Base-by-base conservation (phyloP, 2,888 invertebrate species). In the Bimastos eiseni region DNA sequence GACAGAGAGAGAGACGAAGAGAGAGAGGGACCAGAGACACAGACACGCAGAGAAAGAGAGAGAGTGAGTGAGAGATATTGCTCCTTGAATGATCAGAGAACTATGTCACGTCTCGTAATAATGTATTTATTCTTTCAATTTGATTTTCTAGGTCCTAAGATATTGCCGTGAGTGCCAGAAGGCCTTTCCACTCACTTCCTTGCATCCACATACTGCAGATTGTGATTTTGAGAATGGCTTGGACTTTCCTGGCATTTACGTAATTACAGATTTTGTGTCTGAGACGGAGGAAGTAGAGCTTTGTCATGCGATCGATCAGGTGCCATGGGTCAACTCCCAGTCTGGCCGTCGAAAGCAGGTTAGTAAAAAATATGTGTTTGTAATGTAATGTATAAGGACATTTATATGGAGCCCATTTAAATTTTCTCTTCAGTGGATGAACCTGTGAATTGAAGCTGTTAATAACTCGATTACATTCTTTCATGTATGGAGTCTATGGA, bases 311-410 rank as follows among this genome's bases (percentile, higher is more conserved):
- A 96, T 99, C 24, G 98, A 99, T 94, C 95, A 96, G 91, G 96
- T 97, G 92, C 97, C 97, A 0, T 99, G 99, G 99, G 97, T 97
- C 93, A 96, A 96, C 83, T 99, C 99, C 0, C 99, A 99, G 95
- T 99, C 98, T 95, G 99, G 99, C 0, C 96, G 99, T 90, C 96
- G 98, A 91, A 99, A 99, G 95, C 94, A 97, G 96, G 99, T 96
- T 93, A 89, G 70, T n/a, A n/a, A 8, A n/a, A n/a, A 70, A 70
- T 70, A n/a, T 70, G 30, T n/a, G 41, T 70, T 70, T 70, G 3
- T 6, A 70, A 15, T 70, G 8, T 17, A 8, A 1, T 30, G 6
- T n/a, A 0, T 70, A n/a, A n/a, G n/a, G n/a, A n/a, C n/a, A n/a
- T n/a, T n/a, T n/a, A n/a, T n/a, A n/a, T n/a, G n/a, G n/a, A n/a